A percentile compares a stretch with the other conserved stretches of the same genome.
phyloP scores from a whole-genome alignment of 2,888 invertebrate species.

The Acleris sparsana region DNA sequence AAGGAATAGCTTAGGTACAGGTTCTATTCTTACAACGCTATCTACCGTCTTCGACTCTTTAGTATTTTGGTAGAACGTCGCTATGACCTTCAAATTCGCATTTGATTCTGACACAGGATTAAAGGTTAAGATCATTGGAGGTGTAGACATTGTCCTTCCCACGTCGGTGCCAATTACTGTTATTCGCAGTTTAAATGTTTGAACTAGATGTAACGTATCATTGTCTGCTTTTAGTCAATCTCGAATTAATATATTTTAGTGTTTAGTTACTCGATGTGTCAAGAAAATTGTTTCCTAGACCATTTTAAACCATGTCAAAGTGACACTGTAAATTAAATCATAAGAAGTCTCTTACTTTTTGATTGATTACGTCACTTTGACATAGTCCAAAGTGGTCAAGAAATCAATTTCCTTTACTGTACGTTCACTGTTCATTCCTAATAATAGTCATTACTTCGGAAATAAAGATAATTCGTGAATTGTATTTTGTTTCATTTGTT shows the following conservation, averaged over 20 bases:
- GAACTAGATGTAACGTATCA: constrained; percentile 47
- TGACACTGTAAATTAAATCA: no score
- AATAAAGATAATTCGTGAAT: constrained; percentile 51
- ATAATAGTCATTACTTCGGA: constrained; percentile 58
- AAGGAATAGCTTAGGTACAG: no score
- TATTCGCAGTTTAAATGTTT: constrained; percentile 44
- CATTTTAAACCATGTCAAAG: no score
- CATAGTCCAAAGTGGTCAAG: no score
- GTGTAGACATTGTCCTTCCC: constrained; percentile 39
- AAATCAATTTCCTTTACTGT: constrained; percentile 37
- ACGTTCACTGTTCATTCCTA: constrained; percentile 55
- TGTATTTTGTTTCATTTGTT: constrained; percentile 19
- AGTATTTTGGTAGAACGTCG: no score
- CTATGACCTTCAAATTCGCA: not conserved
- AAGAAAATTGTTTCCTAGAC: no score
- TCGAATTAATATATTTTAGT: constrained; percentile 55
- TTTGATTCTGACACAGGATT: not conserved
- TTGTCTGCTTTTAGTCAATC: constrained; percentile 52
- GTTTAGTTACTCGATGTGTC: constrained; percentile 42
- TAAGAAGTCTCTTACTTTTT: no score
- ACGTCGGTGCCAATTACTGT: constrained; percentile 63
- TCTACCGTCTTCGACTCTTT: no score
- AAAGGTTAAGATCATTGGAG: not conserved
- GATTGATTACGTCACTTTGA: no score
- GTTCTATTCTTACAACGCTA: no score